These are phyloP conservation scores for Drosophila ambigua DNA, from an alignment of 1,140 invertebrate genomes.

Conservation along the genomic window DNA sequence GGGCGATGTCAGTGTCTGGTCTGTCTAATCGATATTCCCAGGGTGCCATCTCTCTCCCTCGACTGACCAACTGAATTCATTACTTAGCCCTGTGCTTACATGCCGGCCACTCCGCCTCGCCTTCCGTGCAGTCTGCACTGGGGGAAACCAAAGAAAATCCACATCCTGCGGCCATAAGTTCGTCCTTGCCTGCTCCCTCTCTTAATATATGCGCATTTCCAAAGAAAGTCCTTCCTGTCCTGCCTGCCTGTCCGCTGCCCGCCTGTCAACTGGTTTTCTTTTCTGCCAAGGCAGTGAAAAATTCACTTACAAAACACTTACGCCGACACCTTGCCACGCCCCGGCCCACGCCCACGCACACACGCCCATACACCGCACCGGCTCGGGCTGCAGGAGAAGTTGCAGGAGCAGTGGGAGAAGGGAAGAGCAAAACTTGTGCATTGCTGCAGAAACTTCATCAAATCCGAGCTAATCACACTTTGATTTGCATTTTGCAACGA, in stretches of 20 bases:
- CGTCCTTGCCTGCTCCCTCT: constrained; percentile 5
- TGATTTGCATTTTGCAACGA: constrained; percentile 77
- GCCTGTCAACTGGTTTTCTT: constrained; percentile 36
- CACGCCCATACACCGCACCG: constrained; percentile 1
- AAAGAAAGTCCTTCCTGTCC: constrained; percentile 45
- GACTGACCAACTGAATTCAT: constrained; percentile 35
- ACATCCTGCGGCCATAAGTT: constrained; percentile 54
- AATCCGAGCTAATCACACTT: constrained; percentile 81
- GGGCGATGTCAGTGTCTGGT: too few species aligned
- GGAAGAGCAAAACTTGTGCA: constrained; percentile 63
- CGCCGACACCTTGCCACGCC: constrained; percentile 60
- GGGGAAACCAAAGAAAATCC: constrained; percentile 40
- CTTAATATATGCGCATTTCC: constrained; percentile 63
- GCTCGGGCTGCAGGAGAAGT: not conserved
- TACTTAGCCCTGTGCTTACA: constrained; percentile 39
- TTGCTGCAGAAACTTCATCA: constrained; percentile 78
- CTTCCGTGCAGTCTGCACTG: constrained; percentile 16
- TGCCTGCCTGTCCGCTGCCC: constrained; percentile 16
- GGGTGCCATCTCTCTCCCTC: not conserved
- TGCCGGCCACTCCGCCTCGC: not conserved
- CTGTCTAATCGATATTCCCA: not conserved
- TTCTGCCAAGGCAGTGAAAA: constrained; percentile 46
- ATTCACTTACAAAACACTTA: constrained; percentile 79
- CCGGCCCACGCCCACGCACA: constrained; percentile 34
- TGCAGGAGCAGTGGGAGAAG: constrained; percentile 8